Evolutionary conservation across 2,888 invertebrate species (phyloP), one percentile per base, ranked within the genome.

Genomic region (Cerastoderma edule): DNA sequence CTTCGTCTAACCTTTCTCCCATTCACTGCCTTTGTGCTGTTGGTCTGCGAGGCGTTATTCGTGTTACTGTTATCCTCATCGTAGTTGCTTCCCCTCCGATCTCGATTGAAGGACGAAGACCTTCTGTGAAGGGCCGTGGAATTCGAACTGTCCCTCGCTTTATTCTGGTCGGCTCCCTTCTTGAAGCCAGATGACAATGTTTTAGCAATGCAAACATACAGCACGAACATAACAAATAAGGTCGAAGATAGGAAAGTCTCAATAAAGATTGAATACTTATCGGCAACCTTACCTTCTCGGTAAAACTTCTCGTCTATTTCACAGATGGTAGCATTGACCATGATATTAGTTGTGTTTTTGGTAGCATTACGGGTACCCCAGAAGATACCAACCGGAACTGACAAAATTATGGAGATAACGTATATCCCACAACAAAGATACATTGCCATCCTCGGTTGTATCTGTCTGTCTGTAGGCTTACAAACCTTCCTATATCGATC

Each of bases 401-500:
- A 35, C 6, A 75, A 56, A 27, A 74, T 4, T 2, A 56, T 22
- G 1, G 80, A 35, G 2, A 72, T 13, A 19, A 67, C 27, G 0
- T 77, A 30, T 2, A 48, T 27, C 10, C 50, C 19, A 0, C 65
- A 8, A 54, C 74, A 72, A 24, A 77, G n/a, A 27, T 65, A 67
- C 1, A 33, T n/a, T 4, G 76, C 73, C 19, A 71, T n/a, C 0
- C 73, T 67, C 22, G 64, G 60, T 13, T 50, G 67, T 10, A 80
- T 71, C 39, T 80, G 80, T 71, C 76, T 65, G n/a, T 16, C 56
- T 3, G 73, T 28, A 16, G 80, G 75, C 2, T 57, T 27, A 35
- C 76, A 80, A 2, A 80, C 48, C 60, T 80, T 80, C 33, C 76
- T 60, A 65, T 80, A 56, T 19, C 80, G 65, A 22, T 80, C 80